A percentile compares a stretch with the other conserved stretches of the same genome.
Conservation (phyloP, 2,113 vertebrate species). For the Pogonocichla stellata region DNA sequence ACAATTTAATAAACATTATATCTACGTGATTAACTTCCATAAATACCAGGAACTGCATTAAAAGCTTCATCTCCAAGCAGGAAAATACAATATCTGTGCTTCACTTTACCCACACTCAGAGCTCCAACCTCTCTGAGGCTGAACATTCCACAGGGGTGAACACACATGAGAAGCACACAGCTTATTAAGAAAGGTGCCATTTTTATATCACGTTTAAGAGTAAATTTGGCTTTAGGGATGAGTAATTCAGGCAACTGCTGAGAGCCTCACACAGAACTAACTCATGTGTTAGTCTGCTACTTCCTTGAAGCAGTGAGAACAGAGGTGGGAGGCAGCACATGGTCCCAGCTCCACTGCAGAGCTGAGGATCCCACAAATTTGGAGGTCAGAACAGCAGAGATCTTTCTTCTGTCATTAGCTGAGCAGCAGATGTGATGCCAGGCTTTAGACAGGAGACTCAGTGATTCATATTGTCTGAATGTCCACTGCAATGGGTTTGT, state of each 20-base stretch:
- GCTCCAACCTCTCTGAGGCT: not conserved
- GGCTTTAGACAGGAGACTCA: not conserved
- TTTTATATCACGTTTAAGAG: conserved; percentile 52
- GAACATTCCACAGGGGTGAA: not conserved
- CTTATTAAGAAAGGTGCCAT: conserved; percentile 55
- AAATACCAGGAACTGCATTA: not conserved
- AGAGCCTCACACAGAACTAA: conserved; percentile 31
- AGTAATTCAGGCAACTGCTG: conserved; percentile 60
- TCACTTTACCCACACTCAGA: not conserved
- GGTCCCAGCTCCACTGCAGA: conserved; percentile 29
- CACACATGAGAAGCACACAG: not conserved
- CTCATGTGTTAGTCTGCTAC: conserved; percentile 62
- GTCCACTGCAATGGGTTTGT: not conserved
- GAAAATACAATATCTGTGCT: not conserved
- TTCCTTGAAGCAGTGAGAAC: conserved; percentile 52
- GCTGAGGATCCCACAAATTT: not conserved
- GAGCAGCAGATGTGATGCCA: conserved; percentile 11
- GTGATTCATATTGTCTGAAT: not conserved
- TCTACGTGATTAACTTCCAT: not conserved
- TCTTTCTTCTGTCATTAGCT: not conserved
- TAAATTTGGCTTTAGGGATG: conserved; percentile 56
- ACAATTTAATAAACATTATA: conserved; percentile 18
- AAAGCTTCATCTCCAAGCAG: not conserved
- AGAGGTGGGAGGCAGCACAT: conserved; percentile 66
- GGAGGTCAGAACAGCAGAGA: conserved; percentile 22